Evolutionary conservation across 2,797 vertebrate genomes (phyloP).

Genomic region (Chaunax sp.): DNA sequence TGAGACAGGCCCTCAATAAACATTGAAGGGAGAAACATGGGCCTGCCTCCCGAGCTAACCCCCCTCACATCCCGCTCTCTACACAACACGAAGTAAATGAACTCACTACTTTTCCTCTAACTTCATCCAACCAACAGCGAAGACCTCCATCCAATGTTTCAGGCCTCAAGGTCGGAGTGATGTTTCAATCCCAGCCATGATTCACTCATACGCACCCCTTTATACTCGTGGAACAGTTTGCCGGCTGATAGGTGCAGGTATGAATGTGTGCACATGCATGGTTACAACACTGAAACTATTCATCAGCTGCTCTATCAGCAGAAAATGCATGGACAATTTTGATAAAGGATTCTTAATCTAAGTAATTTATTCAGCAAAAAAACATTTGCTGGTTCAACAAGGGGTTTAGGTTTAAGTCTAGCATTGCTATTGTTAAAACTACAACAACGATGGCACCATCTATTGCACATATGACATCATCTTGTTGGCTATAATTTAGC

Average conservation of each 20-base stretch:
- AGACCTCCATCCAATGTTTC: constrained; percentile 56
- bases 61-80: constrained; percentile 35
- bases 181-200: constrained; percentile 51
- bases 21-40: constrained; percentile 74
- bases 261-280: constrained; percentile 10
- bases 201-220: constrained; percentile 46
- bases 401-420: no score
- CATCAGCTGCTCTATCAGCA: neutral
- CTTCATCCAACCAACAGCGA: constrained; percentile 71
- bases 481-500: neutral
- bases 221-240: constrained; percentile 10
- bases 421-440: no score
- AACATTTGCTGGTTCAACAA: no score
- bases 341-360: neutral
- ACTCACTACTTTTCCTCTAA: constrained; percentile 73
- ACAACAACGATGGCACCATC: no score
- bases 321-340: no score
- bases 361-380: neutral
- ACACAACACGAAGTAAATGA: constrained; percentile 78
- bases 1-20: constrained; percentile 78
- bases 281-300: neutral
- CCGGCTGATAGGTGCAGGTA: constrained; percentile 25
- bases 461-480: no score
- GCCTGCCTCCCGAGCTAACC: constrained; percentile 62
- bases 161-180: constrained; percentile 63